Conservation (phyloP, 2,888 invertebrate species). For the Mongoloraphidia duomilia region DNA sequence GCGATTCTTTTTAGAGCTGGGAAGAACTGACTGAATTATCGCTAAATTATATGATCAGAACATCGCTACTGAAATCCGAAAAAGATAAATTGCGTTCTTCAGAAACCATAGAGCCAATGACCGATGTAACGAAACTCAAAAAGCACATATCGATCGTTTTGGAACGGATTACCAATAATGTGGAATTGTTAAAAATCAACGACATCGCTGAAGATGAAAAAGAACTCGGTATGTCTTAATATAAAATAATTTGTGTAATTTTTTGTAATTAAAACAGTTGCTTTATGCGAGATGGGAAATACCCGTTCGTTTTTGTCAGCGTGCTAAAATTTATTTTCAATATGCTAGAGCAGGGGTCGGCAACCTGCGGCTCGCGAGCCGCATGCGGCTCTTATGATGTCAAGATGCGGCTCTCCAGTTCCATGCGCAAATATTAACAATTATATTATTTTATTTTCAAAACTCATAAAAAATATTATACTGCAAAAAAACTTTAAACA, state of each 20-base stretch:
- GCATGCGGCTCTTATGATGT: too few relatives aligned
- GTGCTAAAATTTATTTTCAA: too few relatives aligned
- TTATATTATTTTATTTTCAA: too few relatives aligned
- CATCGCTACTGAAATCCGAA: conserved; percentile 44
- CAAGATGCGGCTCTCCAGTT: too few relatives aligned
- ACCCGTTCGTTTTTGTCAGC: too few relatives aligned
- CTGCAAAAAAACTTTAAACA: too few relatives aligned
- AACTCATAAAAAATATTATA: too few relatives aligned
- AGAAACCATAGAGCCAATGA: conserved; percentile 29
- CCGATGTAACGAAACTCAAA: conserved; percentile 25
- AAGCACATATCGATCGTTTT: conserved; percentile 26
- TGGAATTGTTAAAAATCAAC: background rate
- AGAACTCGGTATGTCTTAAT: background rate
- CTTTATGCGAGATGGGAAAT: too few relatives aligned
- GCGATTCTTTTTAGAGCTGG: conserved; percentile 47
- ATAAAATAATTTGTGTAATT: background rate
- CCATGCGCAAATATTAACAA: too few relatives aligned
- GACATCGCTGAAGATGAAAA: background rate
- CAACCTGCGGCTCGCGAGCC: too few relatives aligned
- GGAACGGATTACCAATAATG: conserved; percentile 22
- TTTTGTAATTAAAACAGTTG: too few relatives aligned
- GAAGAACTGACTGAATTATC: conserved; percentile 59
- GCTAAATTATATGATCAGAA: conserved; percentile 47
- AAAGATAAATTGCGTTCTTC: conserved; percentile 45
- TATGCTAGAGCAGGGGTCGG: too few relatives aligned